phyloP scores from a whole-genome alignment of 2,797 vertebrate species.

The Acrossocheilus wenchowensis region DNA sequence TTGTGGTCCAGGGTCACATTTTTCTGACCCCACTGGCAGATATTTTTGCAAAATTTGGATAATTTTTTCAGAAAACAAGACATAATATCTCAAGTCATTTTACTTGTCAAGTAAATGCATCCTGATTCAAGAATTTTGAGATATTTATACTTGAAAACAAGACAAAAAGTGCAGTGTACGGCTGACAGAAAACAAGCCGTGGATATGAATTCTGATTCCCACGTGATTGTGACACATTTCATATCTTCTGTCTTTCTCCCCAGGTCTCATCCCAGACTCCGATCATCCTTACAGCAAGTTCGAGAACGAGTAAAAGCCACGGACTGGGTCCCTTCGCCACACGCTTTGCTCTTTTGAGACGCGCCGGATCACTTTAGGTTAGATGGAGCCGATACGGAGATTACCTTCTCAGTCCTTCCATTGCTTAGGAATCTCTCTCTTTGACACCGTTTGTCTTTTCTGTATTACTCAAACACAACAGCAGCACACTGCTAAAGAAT shows the following conservation, averaged over 20 bases:
- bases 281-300: conserved; percentile 91
- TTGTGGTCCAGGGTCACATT: too few relatives aligned
- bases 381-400: neutral
- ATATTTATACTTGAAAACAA: neutral
- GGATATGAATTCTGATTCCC: neutral
- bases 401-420: neutral
- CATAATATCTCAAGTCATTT: too few relatives aligned
- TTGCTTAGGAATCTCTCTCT: neutral
- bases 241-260: conserved; percentile 32
- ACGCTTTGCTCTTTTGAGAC: conserved; percentile 22
- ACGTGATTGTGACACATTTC: neutral
- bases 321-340: neutral
- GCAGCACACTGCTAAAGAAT: too few relatives aligned
- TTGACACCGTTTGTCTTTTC: neutral
- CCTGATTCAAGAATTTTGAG: neutral
- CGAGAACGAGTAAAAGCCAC: conserved; percentile 82
- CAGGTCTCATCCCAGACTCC: conserved; percentile 86
- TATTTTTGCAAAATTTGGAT: too few relatives aligned
- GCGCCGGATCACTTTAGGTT: conserved; percentile 11
- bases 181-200: neutral
- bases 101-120: too few relatives aligned
- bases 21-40: too few relatives aligned
- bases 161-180: neutral
- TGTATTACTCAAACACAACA: neutral
- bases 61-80: too few relatives aligned